Conservation (phyloP, 2,113 vertebrate species). For the Xiphias gladius region DNA sequence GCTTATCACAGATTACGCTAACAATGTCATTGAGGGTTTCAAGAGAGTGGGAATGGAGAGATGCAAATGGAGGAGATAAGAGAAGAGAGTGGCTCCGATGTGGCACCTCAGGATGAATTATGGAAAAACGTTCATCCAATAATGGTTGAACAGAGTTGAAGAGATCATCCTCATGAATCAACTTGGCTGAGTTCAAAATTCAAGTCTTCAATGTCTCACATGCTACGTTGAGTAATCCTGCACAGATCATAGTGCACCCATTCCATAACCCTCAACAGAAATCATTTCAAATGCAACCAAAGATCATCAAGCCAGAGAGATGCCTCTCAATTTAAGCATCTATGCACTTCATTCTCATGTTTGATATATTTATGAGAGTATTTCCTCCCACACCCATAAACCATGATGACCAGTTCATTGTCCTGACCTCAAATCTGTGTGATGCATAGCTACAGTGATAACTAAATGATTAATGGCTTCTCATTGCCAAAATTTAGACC, state of each 20-base stretch:
- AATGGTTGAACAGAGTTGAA: constrained; percentile 7
- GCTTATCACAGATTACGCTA: constrained; percentile 55
- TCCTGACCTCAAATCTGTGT: constrained; percentile 36
- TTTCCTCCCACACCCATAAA: constrained; percentile 19
- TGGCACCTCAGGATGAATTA: background rate
- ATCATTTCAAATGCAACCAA: constrained; percentile 2
- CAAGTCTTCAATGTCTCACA: background rate
- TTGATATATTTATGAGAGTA: constrained; percentile 24
- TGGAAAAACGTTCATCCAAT: background rate
- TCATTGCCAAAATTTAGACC: background rate
- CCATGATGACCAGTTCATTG: constrained; percentile 3
- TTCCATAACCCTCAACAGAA: background rate
- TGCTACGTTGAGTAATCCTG: constrained; percentile 12
- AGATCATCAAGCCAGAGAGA: constrained; percentile 29
- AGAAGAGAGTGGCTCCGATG: background rate
- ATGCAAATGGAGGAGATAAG: background rate
- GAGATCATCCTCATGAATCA: background rate
- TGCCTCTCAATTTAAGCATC: constrained; percentile 7
- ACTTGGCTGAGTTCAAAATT: background rate
- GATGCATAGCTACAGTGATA: constrained; percentile 19
- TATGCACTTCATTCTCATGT: background rate
- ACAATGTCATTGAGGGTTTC: constrained; percentile 38
- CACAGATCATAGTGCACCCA: constrained; percentile 11
- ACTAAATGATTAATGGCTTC: background rate
- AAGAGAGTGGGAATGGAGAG: background rate